Base-by-base conservation (phyloP, 2,797 vertebrate genomes). In the Schizopygopsis malacanthus region DNA sequence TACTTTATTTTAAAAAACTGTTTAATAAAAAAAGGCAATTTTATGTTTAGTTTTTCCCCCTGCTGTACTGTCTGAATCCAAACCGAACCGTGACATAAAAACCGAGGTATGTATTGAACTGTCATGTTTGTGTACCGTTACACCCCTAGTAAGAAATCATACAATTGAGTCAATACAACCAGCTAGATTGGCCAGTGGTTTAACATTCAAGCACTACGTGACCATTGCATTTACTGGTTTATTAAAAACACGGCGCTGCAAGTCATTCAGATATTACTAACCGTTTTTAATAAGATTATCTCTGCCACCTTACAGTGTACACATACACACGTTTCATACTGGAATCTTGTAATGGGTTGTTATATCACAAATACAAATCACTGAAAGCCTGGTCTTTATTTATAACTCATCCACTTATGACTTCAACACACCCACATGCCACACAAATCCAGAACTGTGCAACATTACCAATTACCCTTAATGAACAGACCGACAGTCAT, bases 401-500 rank as follows among this genome's bases (percentile, higher is more conserved):
- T 45, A 84, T 84, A 70, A 70, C 75, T 52, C 47, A 71, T 59
- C 47, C 83, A 84, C 72, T 67, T 69, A 78, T 28, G 37, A 52
- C 37, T 67, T 75, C 39, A 61, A 63, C 41, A 45, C 70, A 83
- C 81, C 41, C 56, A 18, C 33, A 50, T 18, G 63, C 33, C 71
- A 52, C 81, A 72, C 71, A 65, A 33, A 6, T n/a, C 33, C 75
- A 70, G n/a, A 79, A 79, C 16, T 79, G n/a, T n/a, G 54, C 52
- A 80, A 72, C 54, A 73, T 80, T 73, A 72, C 54, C 69, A 85
- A 73, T 63, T 72, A 80, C 39, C 69, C 77, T 39, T 80, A 80
- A 85, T 85, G 77, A 85, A 85, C 77, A 85, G 75, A 20, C 50
- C 39, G 50, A 45, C 75, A 84, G 75, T 79, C 75, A 85, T 85